A percentile compares a stretch with the other conserved stretches of the same genome.
These are phyloP conservation scores for Thalassarche chlororhynchos DNA, from an alignment of 2,113 vertebrate species.

Conservation along the genomic window DNA sequence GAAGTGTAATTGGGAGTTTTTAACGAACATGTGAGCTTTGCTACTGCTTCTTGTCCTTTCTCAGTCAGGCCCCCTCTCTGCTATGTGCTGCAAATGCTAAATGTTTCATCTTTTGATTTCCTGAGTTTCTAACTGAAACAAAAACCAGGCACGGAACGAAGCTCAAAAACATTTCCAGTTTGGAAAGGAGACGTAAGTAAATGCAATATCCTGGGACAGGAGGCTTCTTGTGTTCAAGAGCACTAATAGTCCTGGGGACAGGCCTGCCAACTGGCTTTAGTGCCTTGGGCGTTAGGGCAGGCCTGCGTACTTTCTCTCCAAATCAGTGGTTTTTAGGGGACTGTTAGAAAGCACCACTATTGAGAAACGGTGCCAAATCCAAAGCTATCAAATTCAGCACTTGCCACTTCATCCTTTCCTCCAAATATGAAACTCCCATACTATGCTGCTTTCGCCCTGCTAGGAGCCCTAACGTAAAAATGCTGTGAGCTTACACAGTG, in stretches of 20 bases:
- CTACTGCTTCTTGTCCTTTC: background rate
- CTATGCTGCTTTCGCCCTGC: accelerated
- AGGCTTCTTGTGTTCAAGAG: background rate
- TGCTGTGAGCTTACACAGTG: background rate
- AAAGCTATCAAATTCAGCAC: constrained; percentile 11
- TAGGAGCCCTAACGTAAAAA: background rate
- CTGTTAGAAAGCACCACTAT: background rate
- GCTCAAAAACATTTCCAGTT: constrained; percentile 17
- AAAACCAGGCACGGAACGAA: background rate
- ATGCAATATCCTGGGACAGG: background rate
- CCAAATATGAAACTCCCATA: background rate
- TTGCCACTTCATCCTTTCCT: background rate
- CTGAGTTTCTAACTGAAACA: constrained; percentile 26
- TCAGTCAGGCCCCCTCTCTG: background rate
- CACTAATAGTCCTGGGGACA: background rate
- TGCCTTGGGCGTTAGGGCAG: background rate
- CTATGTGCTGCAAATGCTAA: background rate
- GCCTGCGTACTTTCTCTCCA: background rate
- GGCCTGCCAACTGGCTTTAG: background rate
- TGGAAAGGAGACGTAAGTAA: background rate
- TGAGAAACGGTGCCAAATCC: background rate
- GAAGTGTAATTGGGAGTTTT: background rate
- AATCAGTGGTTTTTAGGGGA: constrained; percentile 12
- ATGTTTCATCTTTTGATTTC: constrained; percentile 10
- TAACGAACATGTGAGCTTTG: background rate